Percentiles rank a stretch among this genome's conserved stretches.
These are phyloP conservation scores for Tringa solitaria DNA, from an alignment of 2,113 vertebrate species.

Conservation along the genomic window DNA sequence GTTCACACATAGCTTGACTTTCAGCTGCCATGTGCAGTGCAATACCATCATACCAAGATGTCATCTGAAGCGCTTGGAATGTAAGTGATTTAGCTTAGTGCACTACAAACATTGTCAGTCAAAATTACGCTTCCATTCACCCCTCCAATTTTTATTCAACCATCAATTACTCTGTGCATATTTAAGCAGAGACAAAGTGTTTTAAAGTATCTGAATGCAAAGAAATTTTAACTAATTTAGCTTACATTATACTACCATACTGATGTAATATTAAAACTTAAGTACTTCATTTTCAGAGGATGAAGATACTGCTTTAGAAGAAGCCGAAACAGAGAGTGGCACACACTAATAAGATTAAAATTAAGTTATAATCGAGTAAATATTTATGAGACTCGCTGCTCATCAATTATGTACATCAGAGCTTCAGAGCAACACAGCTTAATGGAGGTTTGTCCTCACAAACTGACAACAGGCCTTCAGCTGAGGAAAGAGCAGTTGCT, in stretches of 20 bases:
- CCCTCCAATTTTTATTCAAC: background rate
- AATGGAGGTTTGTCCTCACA: background rate
- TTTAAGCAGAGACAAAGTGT: background rate
- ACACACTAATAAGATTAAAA: background rate
- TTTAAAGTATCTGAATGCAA: background rate
- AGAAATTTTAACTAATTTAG: background rate
- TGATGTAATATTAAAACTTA: background rate
- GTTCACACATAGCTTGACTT: background rate
- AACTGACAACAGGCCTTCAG: background rate
- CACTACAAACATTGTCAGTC: background rate
- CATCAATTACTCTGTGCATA: background rate
- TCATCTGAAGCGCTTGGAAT: background rate
- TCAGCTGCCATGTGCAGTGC: background rate
- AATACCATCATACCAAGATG: background rate
- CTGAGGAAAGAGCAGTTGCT: accelerated
- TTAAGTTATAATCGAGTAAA: background rate
- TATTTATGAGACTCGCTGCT: background rate
- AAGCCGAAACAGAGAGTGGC: background rate
- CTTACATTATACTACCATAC: background rate
- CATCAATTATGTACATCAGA: background rate
- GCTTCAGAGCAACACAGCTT: background rate
- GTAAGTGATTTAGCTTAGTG: background rate
- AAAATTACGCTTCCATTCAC: background rate
- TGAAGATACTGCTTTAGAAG: background rate
- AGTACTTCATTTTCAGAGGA: background rate